Evolutionary conservation across 2,113 vertebrate genomes (phyloP), one percentile per base, ranked within the genome.

Genomic region (Tupaia tana): DNA sequence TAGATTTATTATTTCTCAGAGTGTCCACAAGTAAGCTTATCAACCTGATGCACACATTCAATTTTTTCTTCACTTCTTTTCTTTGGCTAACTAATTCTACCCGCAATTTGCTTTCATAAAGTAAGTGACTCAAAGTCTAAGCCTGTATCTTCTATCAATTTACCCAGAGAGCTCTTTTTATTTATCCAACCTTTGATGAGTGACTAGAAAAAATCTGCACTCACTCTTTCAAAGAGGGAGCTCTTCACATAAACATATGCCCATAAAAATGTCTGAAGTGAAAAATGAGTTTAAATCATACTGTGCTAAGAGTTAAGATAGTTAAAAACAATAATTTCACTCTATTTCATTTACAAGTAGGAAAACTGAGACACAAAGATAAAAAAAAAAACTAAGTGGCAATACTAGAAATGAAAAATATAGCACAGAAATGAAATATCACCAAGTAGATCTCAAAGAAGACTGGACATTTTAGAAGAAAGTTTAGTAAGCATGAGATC

Each of bases 1-100:
- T 82, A 34, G 82, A 74, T 73, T 93, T 82, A 11, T 34, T 34
- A 88, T 69, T 92, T 93, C 86, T 84, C 43, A 92, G n/a, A 89
- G n/a, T 84, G 56, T 59, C 67, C 63, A 69, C 31, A 58, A 85
- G 34, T 67, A 89, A 93, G 34, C 43, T 58, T 78, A 12, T 64
- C 77, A 59, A 69, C 63, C 31, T 92, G 58, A 67, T 79, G n/a
- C 22, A 79, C 64, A n/a, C 31, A 90, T 89, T 79, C 82, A 64
- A 59, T 73, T 86, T 82, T 59, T 91, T 71, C 73, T 22, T 77
- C 31, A 83, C 89, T 9, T 82, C 22, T 54, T 84, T 82, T 88
- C 25, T 58, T 81, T 82, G 18, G 15, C 18, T 70, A 88, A 43
- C 67, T 54, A 94, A 94, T 86, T 74, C 79, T 92, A 77, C 13